Evolutionary conservation across 53 echinoderm and acorn worm species (phyloP).

Genomic region (Holothuria leucospilota): DNA sequence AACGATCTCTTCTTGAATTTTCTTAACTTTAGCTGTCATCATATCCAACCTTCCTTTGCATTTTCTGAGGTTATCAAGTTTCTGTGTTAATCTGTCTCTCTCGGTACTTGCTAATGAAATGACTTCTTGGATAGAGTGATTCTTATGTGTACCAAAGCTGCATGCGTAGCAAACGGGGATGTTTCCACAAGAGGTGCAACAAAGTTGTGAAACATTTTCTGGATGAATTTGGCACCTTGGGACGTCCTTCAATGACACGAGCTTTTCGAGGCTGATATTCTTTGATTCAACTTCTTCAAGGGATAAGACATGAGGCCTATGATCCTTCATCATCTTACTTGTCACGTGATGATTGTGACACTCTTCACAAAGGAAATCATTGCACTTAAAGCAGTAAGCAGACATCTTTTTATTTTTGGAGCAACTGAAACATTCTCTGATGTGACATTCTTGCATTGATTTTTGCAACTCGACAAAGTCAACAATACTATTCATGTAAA

Average conservation of each 20-base stretch:
- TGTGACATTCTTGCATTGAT: not conserved
- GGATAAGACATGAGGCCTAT: slow-evolving; percentile 23
- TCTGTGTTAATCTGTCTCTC: not conserved
- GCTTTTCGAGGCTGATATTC: not conserved
- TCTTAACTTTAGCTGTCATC: not conserved
- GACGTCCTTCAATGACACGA: not conserved
- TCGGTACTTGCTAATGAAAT: slow-evolving; percentile 4
- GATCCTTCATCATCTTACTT: slow-evolving; percentile 1
- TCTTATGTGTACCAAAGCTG: not conserved
- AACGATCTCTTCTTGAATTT: not conserved
- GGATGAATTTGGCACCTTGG: slow-evolving; percentile 5
- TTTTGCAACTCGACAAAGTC: slow-evolving; percentile 12
- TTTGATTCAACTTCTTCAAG: not conserved
- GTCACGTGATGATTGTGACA: not conserved
- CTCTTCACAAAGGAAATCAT: not conserved
- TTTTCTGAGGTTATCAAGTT: not conserved
- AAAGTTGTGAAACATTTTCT: slow-evolving; percentile 5
- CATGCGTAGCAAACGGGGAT: not conserved
- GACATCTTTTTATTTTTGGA: not conserved
- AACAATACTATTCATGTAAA: not conserved
- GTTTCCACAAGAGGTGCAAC: slow-evolving; percentile 9
- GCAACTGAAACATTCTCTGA: not conserved
- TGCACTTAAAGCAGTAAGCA: slow-evolving; percentile 17
- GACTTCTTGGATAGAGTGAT: slow-evolving; percentile 17
- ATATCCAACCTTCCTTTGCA: not conserved